Evolutionary conservation across 2,888 invertebrate species (phyloP), one percentile per base, ranked within the genome.

Genomic region (Steromphala cineraria): DNA sequence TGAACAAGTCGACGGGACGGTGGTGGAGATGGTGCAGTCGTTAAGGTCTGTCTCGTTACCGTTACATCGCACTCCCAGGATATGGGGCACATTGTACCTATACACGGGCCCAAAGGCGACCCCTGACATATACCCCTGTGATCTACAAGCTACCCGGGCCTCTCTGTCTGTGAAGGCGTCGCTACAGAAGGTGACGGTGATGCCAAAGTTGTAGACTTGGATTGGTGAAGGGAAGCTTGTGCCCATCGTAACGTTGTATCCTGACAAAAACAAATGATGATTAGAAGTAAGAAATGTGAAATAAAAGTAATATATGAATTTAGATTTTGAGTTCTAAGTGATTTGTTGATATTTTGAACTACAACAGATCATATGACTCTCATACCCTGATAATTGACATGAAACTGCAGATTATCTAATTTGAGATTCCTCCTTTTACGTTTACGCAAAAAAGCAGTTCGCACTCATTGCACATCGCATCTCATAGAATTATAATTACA

Each of bases 71-170:
- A 90, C 87, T 36, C 86, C 77, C 4, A 86, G 84, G 93, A 96
- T 95, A 92, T 95, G 94, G 89, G 95, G 96, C 10, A 91, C 90
- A 36, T 85, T 83, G 52, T 84, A 81, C 40, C 84, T 80, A 75
- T 86, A 87, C 17, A 84, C 77, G 0, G 87, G 85, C 0, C 87
- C 88, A 83, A 88, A 87, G 15, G 88, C 88, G 3, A 89, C 79
- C 10, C 89, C 90, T 46, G 85, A 80, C 21, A 67, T 75, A 75
- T 85, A 90, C 13, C 87, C 88, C 5, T 87, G 80, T 5, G 83
- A 80, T 28, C 86, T 81, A 82, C 91, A 91, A 62, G 88, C 79
- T 0, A 91, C 90, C 0, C 67, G 80, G 0, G 91, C 90, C 31
- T 90, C 91, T 1, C 74, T 81, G 79, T 89, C 89, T 53, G 85